Evolutionary conservation across 2,888 invertebrate species (phyloP), one percentile per base, ranked within the genome.

Genomic region (Coleophora deauratella): DNA sequence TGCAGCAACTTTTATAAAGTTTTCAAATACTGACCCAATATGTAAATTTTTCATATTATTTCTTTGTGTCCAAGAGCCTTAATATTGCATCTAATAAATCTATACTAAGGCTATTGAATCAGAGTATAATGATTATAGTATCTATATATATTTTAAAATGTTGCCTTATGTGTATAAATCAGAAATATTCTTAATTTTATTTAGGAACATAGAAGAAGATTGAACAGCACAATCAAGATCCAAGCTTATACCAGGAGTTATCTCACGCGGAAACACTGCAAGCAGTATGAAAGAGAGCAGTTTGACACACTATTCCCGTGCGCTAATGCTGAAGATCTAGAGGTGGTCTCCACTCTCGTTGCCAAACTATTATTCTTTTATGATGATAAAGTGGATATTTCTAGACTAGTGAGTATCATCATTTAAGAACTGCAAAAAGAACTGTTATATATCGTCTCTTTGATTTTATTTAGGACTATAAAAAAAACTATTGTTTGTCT

Each of bases 191-290:
- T 33, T 45, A 34, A 43, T 45, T 10, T 21, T 32, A 65, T 62
- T 30, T 55, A 85, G 91, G 91, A 95, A 63, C 88, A 91, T 51
- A 88, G 96, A 45, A 87, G 89, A 57, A 90, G 91, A 58, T 85
- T 91, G 28, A 90, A 91, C 55, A 93, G 95, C 63, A 90, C 95
- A 10, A 87, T 94, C 50, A 90, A 92, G 61, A 90, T 97, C 44
- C 97, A 97, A 73, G 93, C 95, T 0, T 91, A 89, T 71, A 89
- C 91, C 7, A 86, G 95, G 45, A 93, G 95, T 52, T 95, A 91
- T 57, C 77, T 94, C 15, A 85, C 87, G 31, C 86, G 95, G 27
- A 91, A 91, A 66, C 86, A 88, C 33, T 86, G 89, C 47, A 93
- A 92, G 69, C 86, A 89, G 40, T 66, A 80, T 43, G 89, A 93